Percentiles rank a stretch among this genome's conserved stretches.
Evolutionary conservation across 2,888 invertebrate genomes (phyloP).

Genomic region (Caradrina kadenii): DNA sequence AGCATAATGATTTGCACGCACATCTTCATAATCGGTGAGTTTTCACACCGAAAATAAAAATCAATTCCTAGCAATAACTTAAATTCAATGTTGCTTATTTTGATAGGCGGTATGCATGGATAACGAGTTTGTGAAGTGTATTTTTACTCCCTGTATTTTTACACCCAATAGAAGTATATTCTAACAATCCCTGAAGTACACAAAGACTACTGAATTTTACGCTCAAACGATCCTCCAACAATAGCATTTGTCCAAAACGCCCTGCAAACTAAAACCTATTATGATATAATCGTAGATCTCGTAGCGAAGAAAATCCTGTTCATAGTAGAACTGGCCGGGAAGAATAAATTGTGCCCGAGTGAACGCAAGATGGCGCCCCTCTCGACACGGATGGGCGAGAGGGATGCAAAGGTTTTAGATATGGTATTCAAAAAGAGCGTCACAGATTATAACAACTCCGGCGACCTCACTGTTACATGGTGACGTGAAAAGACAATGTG

Average conservation of each 20-base stretch:
- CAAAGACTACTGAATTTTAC: constrained; percentile 11
- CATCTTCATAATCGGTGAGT: too few species aligned
- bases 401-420: constrained; percentile 14
- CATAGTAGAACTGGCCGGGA: constrained; percentile 35
- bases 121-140: too few species aligned
- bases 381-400: constrained; percentile 20
- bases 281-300: constrained; percentile 53
- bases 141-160: too few species aligned
- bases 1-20: too few species aligned
- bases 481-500: too few species aligned
- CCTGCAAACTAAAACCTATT: constrained; percentile 49
- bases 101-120: too few species aligned
- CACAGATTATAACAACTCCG: too few species aligned
- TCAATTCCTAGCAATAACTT: too few species aligned
- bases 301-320: constrained; percentile 51
- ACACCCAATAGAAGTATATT: not conserved
- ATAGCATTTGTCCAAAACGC: constrained; percentile 41
- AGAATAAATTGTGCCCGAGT: constrained; percentile 62
- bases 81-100: too few species aligned
- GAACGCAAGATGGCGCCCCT: constrained; percentile 62
- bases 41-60: too few species aligned
- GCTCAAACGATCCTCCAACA: constrained; percentile 22
- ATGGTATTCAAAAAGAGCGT: constrained; percentile 12
- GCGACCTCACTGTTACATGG: too few species aligned
- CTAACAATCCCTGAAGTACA: not conserved